Evolutionary conservation across 1,140 invertebrate species (phyloP), one percentile per base, ranked within the genome.

Genomic region (Lepidurus couesii): DNA sequence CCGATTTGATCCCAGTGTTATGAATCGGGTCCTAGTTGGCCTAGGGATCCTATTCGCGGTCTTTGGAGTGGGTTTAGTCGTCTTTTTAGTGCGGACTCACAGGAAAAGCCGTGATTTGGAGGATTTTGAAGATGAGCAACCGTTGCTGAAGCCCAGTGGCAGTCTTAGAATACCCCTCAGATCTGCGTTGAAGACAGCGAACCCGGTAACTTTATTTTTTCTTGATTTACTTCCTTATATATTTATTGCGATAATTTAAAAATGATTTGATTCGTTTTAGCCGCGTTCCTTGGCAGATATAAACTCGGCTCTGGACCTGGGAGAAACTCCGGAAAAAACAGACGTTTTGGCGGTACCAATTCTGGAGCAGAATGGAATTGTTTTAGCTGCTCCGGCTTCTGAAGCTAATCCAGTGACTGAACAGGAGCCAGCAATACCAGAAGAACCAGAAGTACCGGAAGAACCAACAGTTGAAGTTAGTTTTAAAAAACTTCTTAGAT

Each of bases 61-160:
- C 7, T 75, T 84, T 9, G 21, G 83, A 21, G 43, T 84, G 13
- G 81, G 80, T 42, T 47, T 84, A 16, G 75, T 77, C 16, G 80
- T 82, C 53, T 84, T 84, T 73, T 78, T 83, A 42, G 83, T 82
- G 76, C 82, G 83, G 10, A 74, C 83, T 24, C 82, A 84, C 73
- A 83, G 82, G 65, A 80, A 81, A 5, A 82, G 84, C 73, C 83
- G 83, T 73, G 79, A 81, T 34, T 81, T 83, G 34, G 81, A 82
- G 8, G 82, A 82, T 75, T 78, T 82, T 47, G 82, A 81, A 34
- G 82, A 83, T 47, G 82, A 83, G 7, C 73, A 75, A 42, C 42
- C 34, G 75, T 42, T 82, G 77, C 75, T 85, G 45, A 75, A 74
- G 21, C 81, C 75, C 9, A n/a, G 77, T 13, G 78, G 80, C n/a